Conservation (phyloP, 2,113 vertebrate genomes). For the Callocephalon fimbriatum region DNA sequence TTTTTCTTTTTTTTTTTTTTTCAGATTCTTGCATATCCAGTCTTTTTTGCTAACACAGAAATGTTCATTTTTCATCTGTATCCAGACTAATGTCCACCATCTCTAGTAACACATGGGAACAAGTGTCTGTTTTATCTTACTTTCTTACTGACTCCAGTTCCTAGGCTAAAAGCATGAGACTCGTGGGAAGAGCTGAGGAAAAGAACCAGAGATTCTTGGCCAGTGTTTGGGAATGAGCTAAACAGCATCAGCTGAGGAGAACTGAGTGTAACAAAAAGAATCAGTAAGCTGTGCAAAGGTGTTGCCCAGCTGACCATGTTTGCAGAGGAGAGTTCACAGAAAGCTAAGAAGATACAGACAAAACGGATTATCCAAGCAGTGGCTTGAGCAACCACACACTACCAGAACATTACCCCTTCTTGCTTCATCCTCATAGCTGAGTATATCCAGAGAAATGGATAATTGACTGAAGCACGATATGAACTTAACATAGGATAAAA, state of each 20-base stretch:
- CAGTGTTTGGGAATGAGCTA: neutral
- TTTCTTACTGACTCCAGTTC: neutral
- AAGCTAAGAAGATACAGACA: neutral
- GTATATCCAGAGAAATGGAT: neutral
- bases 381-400: neutral
- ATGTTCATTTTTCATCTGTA: neutral
- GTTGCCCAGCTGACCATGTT: neutral
- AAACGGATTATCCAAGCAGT: neutral
- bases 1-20: neutral
- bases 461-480: neutral
- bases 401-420: neutral
- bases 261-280: neutral
- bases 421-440: neutral
- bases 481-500: neutral
- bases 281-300: neutral
- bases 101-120: neutral
- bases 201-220: neutral
- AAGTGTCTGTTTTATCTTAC: neutral
- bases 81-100: neutral
- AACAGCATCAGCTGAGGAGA: neutral
- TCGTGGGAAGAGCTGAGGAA: neutral
- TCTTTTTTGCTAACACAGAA: neutral
- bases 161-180: neutral
- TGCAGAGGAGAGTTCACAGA: neutral
- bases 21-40: neutral